phyloP scores from a whole-genome alignment of 2,888 invertebrate species.

The Hydraecia micacea region DNA sequence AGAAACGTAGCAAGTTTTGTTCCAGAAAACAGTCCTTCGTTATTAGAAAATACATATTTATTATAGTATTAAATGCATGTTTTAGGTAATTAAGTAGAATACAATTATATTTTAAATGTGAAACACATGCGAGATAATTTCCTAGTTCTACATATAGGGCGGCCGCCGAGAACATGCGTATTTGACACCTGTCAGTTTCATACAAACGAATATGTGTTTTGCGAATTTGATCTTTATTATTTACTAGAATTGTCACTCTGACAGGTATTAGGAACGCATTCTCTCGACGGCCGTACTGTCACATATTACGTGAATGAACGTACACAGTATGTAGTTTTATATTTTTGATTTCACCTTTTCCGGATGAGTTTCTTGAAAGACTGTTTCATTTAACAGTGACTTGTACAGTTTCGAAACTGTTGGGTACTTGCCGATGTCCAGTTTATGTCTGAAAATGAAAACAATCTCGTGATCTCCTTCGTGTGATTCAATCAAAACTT shows the following conservation, averaged over 20 bases:
- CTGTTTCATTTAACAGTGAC: conserved; percentile 77
- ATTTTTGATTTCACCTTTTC: conserved; percentile 67
- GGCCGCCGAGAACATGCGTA: neutral
- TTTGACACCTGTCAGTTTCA: neutral
- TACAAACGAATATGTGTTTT: neutral
- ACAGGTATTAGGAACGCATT: too few relatives aligned
- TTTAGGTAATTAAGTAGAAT: neutral
- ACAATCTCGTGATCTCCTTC: neutral
- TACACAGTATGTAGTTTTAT: neutral
- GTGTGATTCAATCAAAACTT: conserved; percentile 35
- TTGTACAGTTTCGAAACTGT: conserved; percentile 79
- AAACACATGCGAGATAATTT: neutral
- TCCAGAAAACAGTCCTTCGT: neutral
- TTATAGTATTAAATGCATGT: neutral
- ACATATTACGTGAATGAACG: too few relatives aligned
- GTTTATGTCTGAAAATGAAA: conserved; percentile 77
- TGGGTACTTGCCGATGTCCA: conserved; percentile 79
- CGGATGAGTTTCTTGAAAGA: conserved; percentile 83
- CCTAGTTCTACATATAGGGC: too few relatives aligned
- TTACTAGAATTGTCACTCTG: neutral
- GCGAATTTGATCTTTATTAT: neutral
- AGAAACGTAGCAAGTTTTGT: conserved; percentile 16
- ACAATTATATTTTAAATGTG: neutral
- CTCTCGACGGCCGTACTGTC: neutral
- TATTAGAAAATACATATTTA: conserved; percentile 8